These are phyloP conservation scores for Ypsolopha sequella DNA, from an alignment of 2,888 invertebrate species.

Conservation along the genomic window DNA sequence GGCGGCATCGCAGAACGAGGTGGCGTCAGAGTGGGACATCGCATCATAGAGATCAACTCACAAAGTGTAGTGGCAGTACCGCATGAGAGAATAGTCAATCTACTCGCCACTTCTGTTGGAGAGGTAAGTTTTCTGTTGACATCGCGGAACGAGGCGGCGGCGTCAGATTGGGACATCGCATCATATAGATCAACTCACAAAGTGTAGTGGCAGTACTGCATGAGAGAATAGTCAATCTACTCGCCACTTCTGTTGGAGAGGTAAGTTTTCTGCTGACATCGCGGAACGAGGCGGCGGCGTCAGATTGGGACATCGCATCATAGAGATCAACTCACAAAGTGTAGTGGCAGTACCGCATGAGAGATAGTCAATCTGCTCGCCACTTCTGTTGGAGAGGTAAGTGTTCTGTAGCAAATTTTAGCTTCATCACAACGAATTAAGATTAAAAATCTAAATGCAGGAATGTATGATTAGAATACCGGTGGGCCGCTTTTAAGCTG, in stretches of 20 bases:
- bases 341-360: slow-evolving; percentile 99
- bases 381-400: slow-evolving; percentile 98
- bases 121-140: slow-evolving; percentile 89
- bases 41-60: slow-evolving; percentile 99
- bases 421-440: no score
- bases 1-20: slow-evolving; percentile 99
- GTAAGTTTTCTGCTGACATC: slow-evolving; percentile 88
- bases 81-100: slow-evolving; percentile 99
- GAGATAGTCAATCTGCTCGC: slow-evolving; percentile 99
- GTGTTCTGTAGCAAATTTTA: slow-evolving; percentile 78
- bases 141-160: slow-evolving; percentile 97
- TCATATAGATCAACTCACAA: slow-evolving; percentile 99
- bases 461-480: no score
- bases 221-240: slow-evolving; percentile 98
- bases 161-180: slow-evolving; percentile 97
- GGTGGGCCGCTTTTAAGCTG: no score
- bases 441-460: no score
- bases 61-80: slow-evolving; percentile 99
- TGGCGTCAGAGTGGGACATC: slow-evolving; percentile 98
- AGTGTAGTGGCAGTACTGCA: slow-evolving; percentile 99
- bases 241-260: slow-evolving; percentile 99
- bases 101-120: slow-evolving; percentile 98
- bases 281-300: slow-evolving; percentile 97
- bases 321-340: slow-evolving; percentile 98
- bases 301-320: slow-evolving; percentile 98